Evolutionary conservation across 2,888 invertebrate species (phyloP), one percentile per base, ranked within the genome.

Genomic region (Terebella lapidaria): DNA sequence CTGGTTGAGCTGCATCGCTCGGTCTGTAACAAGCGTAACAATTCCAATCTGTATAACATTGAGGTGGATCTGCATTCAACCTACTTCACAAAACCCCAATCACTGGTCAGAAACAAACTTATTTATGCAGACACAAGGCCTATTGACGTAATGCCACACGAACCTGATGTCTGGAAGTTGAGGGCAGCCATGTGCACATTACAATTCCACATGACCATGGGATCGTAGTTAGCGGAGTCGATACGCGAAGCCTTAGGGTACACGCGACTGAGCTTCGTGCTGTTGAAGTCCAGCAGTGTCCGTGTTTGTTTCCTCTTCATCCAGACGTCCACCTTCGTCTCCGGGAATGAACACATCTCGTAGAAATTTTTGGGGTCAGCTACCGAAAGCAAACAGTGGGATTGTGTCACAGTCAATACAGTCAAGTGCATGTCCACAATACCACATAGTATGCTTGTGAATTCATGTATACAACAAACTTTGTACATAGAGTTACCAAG

Each of bases 291-390:
- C 51, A 66, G 28, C 47, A 67, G 26, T 10, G 68, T 70, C 45
- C 56, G 29, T 15, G 57, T 54, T 27, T 58, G 54, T 28, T 66
- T 58, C 58, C 69, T 72, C 72, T 90, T 88, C 78, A 95, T 90
- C 60, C 91, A 85, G 73, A 92, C 91, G 72, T 96, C 94, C 0
- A 92, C 94, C 82, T 95, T 96, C 0, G 90, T 91, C 82, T 99
- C 97, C 0, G 94, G 91, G 79, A 97, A 95, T 26, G 96, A 96
- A 54, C 94, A 95, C 96, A 99, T 97, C 81, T 99, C 96, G 75
- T 89, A 87, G 80, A 53, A 60, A 46, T 62, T 62, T 54, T 35
- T 35, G 42, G 42, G 26, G 20, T 52, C 27, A 57, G 28, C 27
- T 57, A n/a, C 3, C 47, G 45, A 35, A 55, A 28, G n/a, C 15